Evolutionary conservation across 2,113 vertebrate genomes (phyloP).

Genomic region (Petrocephalus zakoni): DNA sequence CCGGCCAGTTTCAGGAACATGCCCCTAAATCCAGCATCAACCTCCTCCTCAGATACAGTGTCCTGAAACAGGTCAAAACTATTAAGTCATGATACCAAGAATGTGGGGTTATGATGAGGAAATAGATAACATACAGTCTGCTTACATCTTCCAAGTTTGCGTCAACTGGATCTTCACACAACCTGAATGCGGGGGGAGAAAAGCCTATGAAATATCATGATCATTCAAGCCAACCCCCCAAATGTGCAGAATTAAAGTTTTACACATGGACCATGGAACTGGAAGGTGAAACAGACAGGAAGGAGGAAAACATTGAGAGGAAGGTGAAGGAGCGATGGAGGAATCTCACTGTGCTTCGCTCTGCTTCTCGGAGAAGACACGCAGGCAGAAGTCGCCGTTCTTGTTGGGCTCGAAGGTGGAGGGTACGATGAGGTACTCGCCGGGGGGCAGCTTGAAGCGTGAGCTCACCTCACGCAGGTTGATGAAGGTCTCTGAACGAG

Average conservation of each 20-base stretch:
- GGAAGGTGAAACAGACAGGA: neutral
- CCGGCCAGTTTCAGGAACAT: conserved; percentile 71
- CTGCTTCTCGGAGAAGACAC: conserved; percentile 87
- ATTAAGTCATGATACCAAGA: neutral
- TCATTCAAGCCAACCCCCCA: neutral
- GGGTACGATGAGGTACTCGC: conserved; percentile 82
- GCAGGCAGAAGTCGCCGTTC: conserved; percentile 84
- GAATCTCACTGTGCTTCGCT: conserved; percentile 66
- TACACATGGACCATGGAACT: neutral
- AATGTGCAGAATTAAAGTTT: neutral
- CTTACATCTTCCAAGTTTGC: conserved; percentile 56
- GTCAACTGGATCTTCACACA: conserved; percentile 60
- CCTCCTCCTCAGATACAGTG: conserved; percentile 46
- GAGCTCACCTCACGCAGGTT: conserved; percentile 85
- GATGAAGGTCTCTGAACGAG: conserved; percentile 83
- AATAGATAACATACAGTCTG: conserved; percentile 11
- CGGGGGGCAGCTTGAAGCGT: conserved; percentile 77
- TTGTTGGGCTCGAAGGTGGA: conserved; percentile 87
- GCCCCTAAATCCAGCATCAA: conserved; percentile 60
- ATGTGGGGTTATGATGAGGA: neutral
- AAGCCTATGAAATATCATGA: neutral
- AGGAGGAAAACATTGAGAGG: neutral
- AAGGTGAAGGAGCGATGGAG: neutral
- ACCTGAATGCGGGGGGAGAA: conserved; percentile 37
- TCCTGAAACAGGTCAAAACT: conserved; percentile 57